A percentile compares a stretch with the other conserved stretches of the same genome.
Conservation (phyloP, 2,113 vertebrate species). For the Hyperoodon ampullatus region DNA sequence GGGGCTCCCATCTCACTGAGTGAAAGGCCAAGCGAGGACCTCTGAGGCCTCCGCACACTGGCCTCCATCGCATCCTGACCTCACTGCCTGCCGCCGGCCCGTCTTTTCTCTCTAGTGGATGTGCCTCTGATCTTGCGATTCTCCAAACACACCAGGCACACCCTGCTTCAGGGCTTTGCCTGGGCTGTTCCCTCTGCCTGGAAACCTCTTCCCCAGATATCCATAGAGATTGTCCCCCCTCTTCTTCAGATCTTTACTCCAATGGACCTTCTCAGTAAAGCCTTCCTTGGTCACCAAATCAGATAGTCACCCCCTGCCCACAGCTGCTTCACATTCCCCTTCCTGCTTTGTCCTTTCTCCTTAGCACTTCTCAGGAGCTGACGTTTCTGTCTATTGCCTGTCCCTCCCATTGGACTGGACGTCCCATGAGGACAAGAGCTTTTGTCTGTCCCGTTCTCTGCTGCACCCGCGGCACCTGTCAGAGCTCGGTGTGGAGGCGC, state of each 20-base stretch:
- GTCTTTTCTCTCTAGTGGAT: neutral
- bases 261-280: neutral
- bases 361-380: neutral
- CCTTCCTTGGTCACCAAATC: neutral
- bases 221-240: neutral
- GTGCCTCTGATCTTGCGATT: neutral
- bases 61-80: neutral
- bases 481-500: accelerated
- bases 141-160: neutral
- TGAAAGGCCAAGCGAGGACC: neutral
- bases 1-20: neutral
- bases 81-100: neutral
- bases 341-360: neutral
- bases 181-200: neutral
- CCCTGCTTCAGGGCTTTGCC: neutral
- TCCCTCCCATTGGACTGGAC: neutral
- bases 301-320: neutral
- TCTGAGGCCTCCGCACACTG: accelerated
- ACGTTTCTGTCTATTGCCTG: neutral
- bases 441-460: neutral
- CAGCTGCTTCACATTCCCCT: neutral
- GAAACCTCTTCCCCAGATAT: neutral
- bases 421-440: neutral
- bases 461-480: no score
- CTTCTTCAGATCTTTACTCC: neutral